Conservation (phyloP, 2,113 vertebrate genomes). For the Chiloscyllium plagiosum region DNA sequence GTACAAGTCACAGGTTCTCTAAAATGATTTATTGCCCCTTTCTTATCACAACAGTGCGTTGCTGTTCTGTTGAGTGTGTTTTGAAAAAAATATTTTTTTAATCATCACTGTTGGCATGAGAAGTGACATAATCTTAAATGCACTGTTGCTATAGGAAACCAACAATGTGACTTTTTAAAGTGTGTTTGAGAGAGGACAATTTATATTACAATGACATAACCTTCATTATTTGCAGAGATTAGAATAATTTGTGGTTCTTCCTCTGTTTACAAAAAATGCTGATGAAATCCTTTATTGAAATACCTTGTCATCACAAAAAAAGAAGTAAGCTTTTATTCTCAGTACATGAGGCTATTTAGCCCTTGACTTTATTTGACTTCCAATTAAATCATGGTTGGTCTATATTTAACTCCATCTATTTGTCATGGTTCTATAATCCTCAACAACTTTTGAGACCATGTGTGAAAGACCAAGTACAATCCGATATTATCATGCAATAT, state of each 20-base stretch:
- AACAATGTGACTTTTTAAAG: background rate
- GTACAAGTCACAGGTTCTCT: background rate
- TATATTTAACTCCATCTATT: background rate
- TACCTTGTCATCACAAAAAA: background rate
- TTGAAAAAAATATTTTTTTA: background rate
- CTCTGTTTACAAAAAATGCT: background rate
- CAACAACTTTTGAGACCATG: background rate
- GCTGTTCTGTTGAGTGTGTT: background rate
- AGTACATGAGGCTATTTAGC: background rate
- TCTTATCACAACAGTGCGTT: background rate
- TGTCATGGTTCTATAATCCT: background rate
- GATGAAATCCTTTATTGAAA: background rate
- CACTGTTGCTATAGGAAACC: background rate
- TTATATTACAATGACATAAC: background rate
- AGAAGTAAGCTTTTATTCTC: background rate
- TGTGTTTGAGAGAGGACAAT: background rate
- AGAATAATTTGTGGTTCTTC: background rate
- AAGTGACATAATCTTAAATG: background rate
- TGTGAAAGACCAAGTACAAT: background rate
- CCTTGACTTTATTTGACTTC: background rate
- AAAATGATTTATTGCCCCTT: background rate
- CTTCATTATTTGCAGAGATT: background rate
- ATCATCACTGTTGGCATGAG: background rate
- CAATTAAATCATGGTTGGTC: background rate
- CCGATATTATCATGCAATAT: background rate